Evolutionary conservation across 2,888 invertebrate genomes (phyloP), one percentile per base, ranked within the genome.

Genomic region (Cheilosia grossa): DNA sequence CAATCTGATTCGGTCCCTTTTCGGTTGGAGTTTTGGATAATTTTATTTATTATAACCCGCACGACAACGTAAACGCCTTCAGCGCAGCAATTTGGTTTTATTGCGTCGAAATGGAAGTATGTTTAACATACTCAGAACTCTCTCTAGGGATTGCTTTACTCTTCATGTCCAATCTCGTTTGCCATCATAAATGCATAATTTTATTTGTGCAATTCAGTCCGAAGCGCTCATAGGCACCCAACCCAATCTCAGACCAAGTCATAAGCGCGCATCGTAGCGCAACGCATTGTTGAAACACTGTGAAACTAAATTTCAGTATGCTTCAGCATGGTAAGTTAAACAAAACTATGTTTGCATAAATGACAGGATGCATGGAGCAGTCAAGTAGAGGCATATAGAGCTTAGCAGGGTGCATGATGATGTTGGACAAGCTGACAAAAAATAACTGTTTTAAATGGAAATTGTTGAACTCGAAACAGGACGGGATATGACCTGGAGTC

Each of bases 111-210:
- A 63, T 63, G 44, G 19, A 30, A 63, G 27, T 6, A 13, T 13
- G 24, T 19, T 9, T 19, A 47, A 10, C 17, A 17, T 63, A 63
- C 6, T 42, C 42, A 24, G 15, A 40, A 24, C 24, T 15, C 27
- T 59, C 40, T 51, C 51, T 1, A 24, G 24, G 27, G 51, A 53
- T 7, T 27, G 27, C 51, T 53, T 53, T 27, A 27, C 24, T 13
- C 24, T 24, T 53, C 51, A 15, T 27, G n/a, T 53, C 24, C 24
- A 53, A 53, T 53, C 27, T 53, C 24, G 13, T 19, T 37, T 69
- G 33, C 47, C 33, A 69, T 58, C 47, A 37, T 69, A 69, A 58
- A 49, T 69, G 58, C 33, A 58, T 69, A 69, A 58, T 69, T 69
- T 69, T 69, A 58, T 49, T 69, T 33, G 47, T 58, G 37, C 44